phyloP scores from a whole-genome alignment of 2,113 vertebrate species.

The Mola mola region DNA sequence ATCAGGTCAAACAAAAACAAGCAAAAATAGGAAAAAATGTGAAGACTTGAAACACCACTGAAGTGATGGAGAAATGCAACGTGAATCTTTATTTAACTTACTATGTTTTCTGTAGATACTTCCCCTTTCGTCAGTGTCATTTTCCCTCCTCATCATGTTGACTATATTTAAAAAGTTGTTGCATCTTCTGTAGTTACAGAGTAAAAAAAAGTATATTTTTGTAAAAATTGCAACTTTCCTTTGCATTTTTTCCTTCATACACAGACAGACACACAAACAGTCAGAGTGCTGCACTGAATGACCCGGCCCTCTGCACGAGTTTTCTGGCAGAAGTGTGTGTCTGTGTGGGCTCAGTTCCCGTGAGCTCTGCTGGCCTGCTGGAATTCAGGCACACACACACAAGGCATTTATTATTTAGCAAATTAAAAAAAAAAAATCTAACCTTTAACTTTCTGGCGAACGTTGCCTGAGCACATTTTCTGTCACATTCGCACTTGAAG shows the following conservation, averaged over 20 bases:
- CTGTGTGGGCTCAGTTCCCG: slow-evolving; percentile 64
- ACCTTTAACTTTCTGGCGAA: slow-evolving; percentile 44
- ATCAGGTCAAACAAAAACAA: background rate
- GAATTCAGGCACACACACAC: slow-evolving; percentile 52
- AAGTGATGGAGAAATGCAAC: background rate
- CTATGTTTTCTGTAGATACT: background rate
- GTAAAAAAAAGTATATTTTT: background rate
- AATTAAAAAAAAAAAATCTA: slow-evolving; percentile 19
- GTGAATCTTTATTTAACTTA: too few relatives aligned
- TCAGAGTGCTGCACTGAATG: slow-evolving; percentile 30
- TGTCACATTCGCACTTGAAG: slow-evolving; percentile 2
- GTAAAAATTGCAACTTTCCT: too few relatives aligned
- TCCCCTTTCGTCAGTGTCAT: too few relatives aligned
- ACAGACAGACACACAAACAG: slow-evolving; percentile 17
- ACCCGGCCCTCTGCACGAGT: slow-evolving; percentile 36
- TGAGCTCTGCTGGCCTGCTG: slow-evolving; percentile 55
- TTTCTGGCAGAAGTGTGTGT: slow-evolving; percentile 64
- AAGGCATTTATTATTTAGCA: slow-evolving; percentile 43
- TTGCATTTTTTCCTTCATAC: too few relatives aligned
- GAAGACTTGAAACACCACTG: background rate
- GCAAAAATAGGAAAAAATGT: background rate
- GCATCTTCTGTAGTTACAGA: background rate
- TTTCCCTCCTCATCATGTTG: background rate
- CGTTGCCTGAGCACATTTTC: slow-evolving; percentile 20
- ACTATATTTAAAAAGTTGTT: background rate